Base-by-base conservation (phyloP, 2,888 invertebrate species). In the Tholera decimalis region DNA sequence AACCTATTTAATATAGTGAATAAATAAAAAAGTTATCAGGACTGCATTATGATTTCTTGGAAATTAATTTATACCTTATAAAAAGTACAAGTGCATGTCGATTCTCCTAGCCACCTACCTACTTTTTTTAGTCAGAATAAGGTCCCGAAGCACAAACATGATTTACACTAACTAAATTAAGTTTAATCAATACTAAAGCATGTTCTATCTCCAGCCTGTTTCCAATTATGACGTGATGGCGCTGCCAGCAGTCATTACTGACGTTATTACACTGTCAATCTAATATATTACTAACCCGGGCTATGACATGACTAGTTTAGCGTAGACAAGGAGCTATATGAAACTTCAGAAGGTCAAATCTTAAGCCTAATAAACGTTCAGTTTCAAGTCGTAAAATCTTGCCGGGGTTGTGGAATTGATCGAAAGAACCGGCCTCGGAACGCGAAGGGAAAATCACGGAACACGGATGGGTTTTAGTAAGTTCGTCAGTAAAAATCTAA, bases 191-290 rank as follows among this genome's bases (percentile, higher is more conserved):
- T 44, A 73, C 18, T 57, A 20, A 18, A 49, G 18, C 24, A 55
- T 28, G 47, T 28, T 15, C 15, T 51, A 22, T 30, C 28, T 35
- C 18, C 41, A 20, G 20, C 35, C 20, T 24, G 57, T 68, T 47
- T 54, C 24, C 58, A 68, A 75, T 69, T 75, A 69, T 35, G 43
- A 28, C 5, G 0, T 35, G 75, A 75, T 59, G 57, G 28, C 47
- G 26, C n/a, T 20, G 11, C 20, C 20, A 20, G 35, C n/a, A 46
- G 47, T 44, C 54, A 64, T 75, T 64, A 75, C 44, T 8, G 37
- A n/a, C 41, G 59, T 39, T 60, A 75, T 69, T 69, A 60, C 60
- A 11, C 7, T n/a, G 43, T 33, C 53, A 54, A 58, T 57, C 30
- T 63, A 44, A 59, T 75, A 58, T 44, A 69, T 64, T 49, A 57